Evolutionary conservation across 2,888 invertebrate genomes (phyloP), one percentile per base, ranked within the genome.

Genomic region (Hydropsyche betteni): DNA sequence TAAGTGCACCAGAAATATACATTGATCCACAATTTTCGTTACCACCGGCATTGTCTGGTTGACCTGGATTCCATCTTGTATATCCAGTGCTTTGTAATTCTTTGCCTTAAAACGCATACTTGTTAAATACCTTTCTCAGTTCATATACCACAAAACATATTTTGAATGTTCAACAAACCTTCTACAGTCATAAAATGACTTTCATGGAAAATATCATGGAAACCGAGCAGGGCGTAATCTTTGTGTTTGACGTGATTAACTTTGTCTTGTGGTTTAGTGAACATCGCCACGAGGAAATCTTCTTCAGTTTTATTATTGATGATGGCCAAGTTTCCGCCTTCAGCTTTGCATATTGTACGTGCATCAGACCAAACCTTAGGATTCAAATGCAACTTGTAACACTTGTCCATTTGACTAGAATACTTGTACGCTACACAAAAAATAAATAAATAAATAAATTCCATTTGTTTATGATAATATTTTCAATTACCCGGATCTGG

Each of bases 311-410:
- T 81, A 12, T 81, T 83, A 75, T 85, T 83, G 50, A 85, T 82
- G 12, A 86, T 81, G 5, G 85, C 84, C 24, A 86, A 78, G 76
- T 84, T 83, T 0, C 84, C 84, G 71, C 83, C 83, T 75, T 86
- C 86, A 0, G 82, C 82, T 34, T 80, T 81, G 78, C 86, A 86
- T 2, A 81, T 79, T 0, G 81, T 80, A 50, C 82, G 82, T 0
- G 86, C 86, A 0, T 85, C 84, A 0, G 81, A 81, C 78, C 78
- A 78, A 10, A 5, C 76, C 36, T 52, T 70, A 7, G 78, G 76
- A 34, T 16, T n/a, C n/a, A 12, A 64, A 53, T 78, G 78, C 0
- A 78, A 12, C 68, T 78, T 78, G 64, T 76, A 78, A 44, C 75
- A 75, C 10, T 68, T 52, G 14, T 75, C 38, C 6, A 44, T 53